A percentile compares a stretch with the other conserved stretches of the same genome.
These are phyloP conservation scores for Pseudochromis fuscus DNA, from an alignment of 2,797 vertebrate species.

Conservation along the genomic window DNA sequence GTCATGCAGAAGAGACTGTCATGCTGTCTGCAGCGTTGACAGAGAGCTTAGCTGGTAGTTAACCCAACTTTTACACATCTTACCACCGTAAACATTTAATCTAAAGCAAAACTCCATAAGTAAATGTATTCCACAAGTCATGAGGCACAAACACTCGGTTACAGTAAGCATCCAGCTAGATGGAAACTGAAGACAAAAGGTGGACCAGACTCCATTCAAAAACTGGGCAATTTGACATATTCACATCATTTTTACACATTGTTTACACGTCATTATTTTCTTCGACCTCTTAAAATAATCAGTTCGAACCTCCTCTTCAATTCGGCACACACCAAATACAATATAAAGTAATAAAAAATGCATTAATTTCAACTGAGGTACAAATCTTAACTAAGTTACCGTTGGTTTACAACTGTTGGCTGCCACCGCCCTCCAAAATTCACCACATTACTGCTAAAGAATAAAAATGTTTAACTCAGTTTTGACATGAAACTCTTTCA, in stretches of 20 bases:
- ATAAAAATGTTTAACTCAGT: no score
- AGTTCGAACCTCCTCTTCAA: background rate
- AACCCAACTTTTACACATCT: background rate
- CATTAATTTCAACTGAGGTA: background rate
- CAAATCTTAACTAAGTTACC: background rate
- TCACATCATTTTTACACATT: rapidly evolving
- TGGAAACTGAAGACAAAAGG: conserved; percentile 7
- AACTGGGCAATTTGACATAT: background rate
- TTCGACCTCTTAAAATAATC: no score
- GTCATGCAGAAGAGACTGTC: background rate
- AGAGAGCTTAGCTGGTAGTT: background rate
- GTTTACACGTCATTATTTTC: no score
- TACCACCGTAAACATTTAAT: background rate
- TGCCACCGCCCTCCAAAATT: conserved; percentile 29
- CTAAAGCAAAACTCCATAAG: background rate
- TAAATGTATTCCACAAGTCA: background rate
- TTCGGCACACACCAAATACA: background rate
- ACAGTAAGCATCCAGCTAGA: background rate
- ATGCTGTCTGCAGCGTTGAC: background rate
- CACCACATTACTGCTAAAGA: background rate
- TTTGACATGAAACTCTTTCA: no score
- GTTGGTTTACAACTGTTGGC: background rate
- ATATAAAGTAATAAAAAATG: background rate
- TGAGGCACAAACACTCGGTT: background rate
- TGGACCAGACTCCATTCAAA: background rate